Base-by-base conservation (phyloP, 2,888 invertebrate species). In the Tiliacea aurago region DNA sequence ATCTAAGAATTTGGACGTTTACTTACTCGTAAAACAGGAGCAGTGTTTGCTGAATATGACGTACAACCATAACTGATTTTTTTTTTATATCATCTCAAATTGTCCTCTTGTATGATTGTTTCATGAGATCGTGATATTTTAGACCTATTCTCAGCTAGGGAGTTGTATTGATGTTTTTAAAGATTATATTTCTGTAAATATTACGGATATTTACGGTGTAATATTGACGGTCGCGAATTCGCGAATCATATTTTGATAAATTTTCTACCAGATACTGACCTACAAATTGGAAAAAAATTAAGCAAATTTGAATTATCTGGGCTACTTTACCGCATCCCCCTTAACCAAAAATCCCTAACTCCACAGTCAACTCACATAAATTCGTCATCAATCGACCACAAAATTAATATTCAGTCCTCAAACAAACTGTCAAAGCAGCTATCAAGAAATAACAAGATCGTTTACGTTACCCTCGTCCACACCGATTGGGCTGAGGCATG, bases 361-460 rank as follows among this genome's bases (percentile, higher is more conserved):
- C 15, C n/a, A 33, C 15, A 15, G 5, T 47, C 20, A 49, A n/a
- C 33, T 23, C 13, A 70, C n/a, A 33, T 43, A 73, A 73, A 73
- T 72, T 41, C 80, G 45, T 65, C 80, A 33, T 45, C n/a, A 3
- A 80, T 37, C 51, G 70, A 66, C 18, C 13, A 51, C 41, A 13
- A 51, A 51, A 56, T 73, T 64, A 61, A 67, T 73, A 78, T 70
- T 64, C 70, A 70, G 63, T 51, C 18, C 37, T 66, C 49, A 62
- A 70, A 69, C 37, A 67, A 68, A 61, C 45, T 23, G 65, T 43
- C 73, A 47, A 61, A 69, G n/a, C 59, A 62, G 58, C 58, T 20
- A 69, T 77, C 68, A 63, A 77, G 62, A 81, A 49, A 80, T 70
- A 63, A 70, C 51, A 61, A 13, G 61, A 73, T 78, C 78, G 55